These are phyloP conservation scores for Cyanoliseus patagonus DNA, from an alignment of 2,113 vertebrate genomes.

Conservation along the genomic window DNA sequence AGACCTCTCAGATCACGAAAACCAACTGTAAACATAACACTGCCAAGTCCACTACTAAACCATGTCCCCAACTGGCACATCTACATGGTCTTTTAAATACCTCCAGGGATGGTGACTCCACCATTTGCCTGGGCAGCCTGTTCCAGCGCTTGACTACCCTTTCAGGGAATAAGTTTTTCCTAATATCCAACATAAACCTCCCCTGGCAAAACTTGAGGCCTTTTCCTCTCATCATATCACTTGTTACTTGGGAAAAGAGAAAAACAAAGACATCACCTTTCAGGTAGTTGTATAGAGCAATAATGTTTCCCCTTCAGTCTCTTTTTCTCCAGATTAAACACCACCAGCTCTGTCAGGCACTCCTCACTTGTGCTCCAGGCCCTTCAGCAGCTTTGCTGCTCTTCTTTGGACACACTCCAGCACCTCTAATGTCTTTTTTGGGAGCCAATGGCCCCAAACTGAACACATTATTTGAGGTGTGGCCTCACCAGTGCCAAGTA, in stretches of 20 bases:
- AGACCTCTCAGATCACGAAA: not conserved
- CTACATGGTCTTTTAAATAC: not conserved
- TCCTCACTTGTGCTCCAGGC: not conserved
- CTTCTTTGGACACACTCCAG: not conserved
- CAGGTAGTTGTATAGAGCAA: not conserved
- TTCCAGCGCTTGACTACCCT: not conserved
- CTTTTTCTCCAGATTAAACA: not conserved
- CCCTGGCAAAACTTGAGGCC: not conserved
- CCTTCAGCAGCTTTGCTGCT: not conserved
- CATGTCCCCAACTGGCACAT: not conserved
- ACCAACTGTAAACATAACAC: not conserved
- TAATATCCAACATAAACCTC: not conserved
- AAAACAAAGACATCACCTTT: not conserved
- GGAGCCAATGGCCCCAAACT: not conserved
- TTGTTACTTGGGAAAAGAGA: not conserved
- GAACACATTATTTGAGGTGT: not conserved
- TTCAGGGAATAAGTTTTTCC: not conserved
- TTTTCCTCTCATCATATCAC: not conserved
- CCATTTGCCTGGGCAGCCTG: not conserved
- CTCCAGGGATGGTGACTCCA: not conserved
- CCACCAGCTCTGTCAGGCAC: not conserved
- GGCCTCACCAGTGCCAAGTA: not conserved
- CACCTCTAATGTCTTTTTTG: not conserved
- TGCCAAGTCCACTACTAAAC: not conserved
- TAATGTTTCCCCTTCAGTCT: not conserved